Percentiles rank a stretch among this genome's conserved stretches.
Conservation (phyloP, 2,113 vertebrate species). For the Spea bombifrons region DNA sequence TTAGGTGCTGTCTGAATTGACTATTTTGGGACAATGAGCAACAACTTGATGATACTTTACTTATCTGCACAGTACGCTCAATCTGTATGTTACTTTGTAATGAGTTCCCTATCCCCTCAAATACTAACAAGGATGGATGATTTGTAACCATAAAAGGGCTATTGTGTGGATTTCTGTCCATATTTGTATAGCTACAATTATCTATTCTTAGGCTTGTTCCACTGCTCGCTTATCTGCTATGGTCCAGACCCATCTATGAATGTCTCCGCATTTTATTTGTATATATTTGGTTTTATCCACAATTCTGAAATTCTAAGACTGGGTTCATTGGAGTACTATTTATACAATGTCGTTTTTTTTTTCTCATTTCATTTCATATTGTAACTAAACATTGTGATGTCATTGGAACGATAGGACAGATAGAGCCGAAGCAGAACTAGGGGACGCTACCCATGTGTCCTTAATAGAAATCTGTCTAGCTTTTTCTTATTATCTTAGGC, state of each 20-base stretch:
- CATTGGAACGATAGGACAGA: neutral
- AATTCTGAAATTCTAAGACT: constrained; percentile 1
- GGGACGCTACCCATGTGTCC: neutral
- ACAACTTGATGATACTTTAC: constrained; percentile 22
- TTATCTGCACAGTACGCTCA: constrained; percentile 27
- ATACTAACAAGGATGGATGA: constrained; percentile 37
- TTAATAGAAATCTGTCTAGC: neutral
- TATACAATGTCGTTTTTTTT: constrained; percentile 20
- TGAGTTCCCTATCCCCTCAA: constrained; percentile 28
- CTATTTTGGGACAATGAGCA: constrained; percentile 40
- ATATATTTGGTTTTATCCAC: constrained; percentile 37
- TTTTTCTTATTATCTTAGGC: neutral
- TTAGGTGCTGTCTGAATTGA: constrained; percentile 16
- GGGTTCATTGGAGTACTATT: constrained; percentile 15
- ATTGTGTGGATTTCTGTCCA: constrained; percentile 39
- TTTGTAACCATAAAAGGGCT: constrained; percentile 34
- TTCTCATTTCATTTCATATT: neutral
- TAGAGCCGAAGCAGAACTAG: neutral
- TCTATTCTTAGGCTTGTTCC: constrained; percentile 34
- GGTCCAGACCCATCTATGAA: constrained; percentile 33
- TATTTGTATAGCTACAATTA: constrained; percentile 40
- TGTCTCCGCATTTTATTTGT: constrained; percentile 26
- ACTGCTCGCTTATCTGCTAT: constrained; percentile 34
- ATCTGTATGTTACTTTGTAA: constrained; percentile 29
- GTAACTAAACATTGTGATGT: constrained; percentile 19